These are phyloP conservation scores for Macrocentrus cingulum DNA, from an alignment of 1,140 invertebrate genomes.

Conservation along the genomic window DNA sequence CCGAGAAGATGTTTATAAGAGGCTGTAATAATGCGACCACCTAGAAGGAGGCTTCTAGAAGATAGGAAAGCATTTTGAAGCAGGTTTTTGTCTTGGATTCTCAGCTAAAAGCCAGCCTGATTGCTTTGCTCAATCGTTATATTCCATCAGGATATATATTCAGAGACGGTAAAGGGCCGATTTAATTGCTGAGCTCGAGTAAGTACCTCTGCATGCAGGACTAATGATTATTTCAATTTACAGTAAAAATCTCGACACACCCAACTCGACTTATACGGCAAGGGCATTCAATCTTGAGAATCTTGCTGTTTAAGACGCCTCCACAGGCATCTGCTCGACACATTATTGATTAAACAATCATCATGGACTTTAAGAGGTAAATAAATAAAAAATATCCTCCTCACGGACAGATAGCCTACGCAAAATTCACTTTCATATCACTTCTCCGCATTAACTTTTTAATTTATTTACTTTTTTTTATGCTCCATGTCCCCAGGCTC, in stretches of 20 bases:
- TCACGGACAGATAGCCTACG: slow-evolving; percentile 23
- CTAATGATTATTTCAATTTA: too few relatives aligned
- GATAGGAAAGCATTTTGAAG: neutral
- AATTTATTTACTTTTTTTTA: neutral
- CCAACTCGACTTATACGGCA: too few relatives aligned
- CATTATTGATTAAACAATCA: slow-evolving; percentile 19
- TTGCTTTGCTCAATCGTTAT: too few relatives aligned
- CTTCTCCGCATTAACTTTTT: neutral
- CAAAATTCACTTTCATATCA: neutral
- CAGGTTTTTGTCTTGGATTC: too few relatives aligned
- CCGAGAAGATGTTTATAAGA: slow-evolving; percentile 3
- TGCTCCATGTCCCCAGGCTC: neutral
- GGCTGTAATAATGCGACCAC: slow-evolving; percentile 10
- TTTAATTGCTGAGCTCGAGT: too few relatives aligned
- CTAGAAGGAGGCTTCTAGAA: neutral
- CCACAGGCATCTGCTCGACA: slow-evolving; percentile 16
- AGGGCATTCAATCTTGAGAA: too few relatives aligned
- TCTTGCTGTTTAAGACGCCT: neutral
- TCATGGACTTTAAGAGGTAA: slow-evolving; percentile 9
- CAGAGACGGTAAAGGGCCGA: too few relatives aligned
- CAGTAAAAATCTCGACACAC: too few relatives aligned
- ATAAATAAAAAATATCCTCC: neutral
- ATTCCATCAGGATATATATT: too few relatives aligned
- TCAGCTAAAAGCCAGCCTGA: too few relatives aligned
- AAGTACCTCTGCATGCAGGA: too few relatives aligned